Evolutionary conservation across 2,888 invertebrate genomes (phyloP).

Genomic region (Himalopsyche anomala): DNA sequence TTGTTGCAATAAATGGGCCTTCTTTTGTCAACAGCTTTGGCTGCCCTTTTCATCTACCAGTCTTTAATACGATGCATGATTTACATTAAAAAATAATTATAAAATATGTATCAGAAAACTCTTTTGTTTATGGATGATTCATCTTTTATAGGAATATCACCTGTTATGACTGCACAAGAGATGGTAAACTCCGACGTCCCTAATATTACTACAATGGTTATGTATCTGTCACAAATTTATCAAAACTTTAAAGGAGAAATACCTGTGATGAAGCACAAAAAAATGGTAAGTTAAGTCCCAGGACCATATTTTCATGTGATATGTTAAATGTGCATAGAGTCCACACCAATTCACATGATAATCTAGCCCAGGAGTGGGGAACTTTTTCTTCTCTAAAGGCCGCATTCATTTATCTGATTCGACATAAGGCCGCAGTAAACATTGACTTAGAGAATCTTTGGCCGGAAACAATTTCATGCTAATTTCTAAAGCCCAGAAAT

Average conservation of each 20-base stretch:
- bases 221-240: conserved; percentile 92
- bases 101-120: background rate
- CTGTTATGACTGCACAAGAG: conserved; percentile 87
- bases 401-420: too few species aligned
- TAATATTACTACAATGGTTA: conserved; percentile 85
- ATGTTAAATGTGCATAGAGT: background rate
- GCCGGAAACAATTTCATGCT: too few species aligned
- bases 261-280: conserved; percentile 81
- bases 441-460: too few species aligned
- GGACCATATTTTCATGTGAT: background rate
- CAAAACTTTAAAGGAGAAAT: conserved; percentile 94
- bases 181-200: conserved; percentile 83
- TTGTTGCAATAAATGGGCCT: background rate
- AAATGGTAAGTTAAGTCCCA: conserved; percentile 2
- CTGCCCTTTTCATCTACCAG: background rate
- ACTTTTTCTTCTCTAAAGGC: too few species aligned
- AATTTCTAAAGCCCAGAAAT: too few species aligned
- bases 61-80: background rate
- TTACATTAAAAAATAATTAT: background rate
- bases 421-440: too few species aligned
- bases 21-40: too few species aligned
- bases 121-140: background rate
- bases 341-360: too few species aligned
- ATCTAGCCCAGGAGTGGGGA: too few species aligned
- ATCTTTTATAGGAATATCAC: conserved; percentile 75